A percentile compares a stretch with the other conserved stretches of the same genome.
Conservation (phyloP, 2,113 vertebrate species). For the Aramus guarauna region DNA sequence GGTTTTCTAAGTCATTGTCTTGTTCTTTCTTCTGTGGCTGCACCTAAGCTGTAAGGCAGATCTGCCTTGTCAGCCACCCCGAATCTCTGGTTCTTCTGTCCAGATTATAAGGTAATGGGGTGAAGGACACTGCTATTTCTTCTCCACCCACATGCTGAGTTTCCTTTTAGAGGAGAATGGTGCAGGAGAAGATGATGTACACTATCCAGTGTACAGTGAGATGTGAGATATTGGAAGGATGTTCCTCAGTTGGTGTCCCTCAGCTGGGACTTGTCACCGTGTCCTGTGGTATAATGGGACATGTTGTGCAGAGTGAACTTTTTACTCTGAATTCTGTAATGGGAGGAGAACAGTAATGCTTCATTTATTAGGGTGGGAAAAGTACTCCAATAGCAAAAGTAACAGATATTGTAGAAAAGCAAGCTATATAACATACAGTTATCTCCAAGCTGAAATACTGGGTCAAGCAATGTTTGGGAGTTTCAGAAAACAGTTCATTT, state of each 20-base stretch:
- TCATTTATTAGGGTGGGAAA: not conserved
- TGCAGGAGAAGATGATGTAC: not conserved
- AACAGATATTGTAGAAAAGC: not conserved
- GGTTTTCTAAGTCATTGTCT: not conserved
- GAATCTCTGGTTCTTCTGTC: not conserved
- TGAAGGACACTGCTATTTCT: not conserved
- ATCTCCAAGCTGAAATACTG: not conserved
- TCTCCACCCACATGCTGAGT: not conserved
- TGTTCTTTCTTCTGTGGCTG: not conserved
- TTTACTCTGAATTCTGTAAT: not conserved
- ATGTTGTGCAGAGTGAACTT: not conserved
- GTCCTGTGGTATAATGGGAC: not conserved
- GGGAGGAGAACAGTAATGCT: not conserved
- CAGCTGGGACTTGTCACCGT: not conserved
- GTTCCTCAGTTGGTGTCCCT: not conserved
- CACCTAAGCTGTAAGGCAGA: not conserved
- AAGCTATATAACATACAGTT: not conserved
- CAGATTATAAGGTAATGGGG: not conserved
- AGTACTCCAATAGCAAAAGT: not conserved
- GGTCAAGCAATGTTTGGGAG: not conserved
- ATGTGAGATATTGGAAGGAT: not conserved
- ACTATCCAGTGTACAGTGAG: not conserved
- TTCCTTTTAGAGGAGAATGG: not conserved
- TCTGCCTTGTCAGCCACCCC: not conserved
- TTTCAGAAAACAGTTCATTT: not conserved